Evolutionary conservation across 2,797 vertebrate genomes (phyloP).

Genomic region (Hemitrygon akajei): DNA sequence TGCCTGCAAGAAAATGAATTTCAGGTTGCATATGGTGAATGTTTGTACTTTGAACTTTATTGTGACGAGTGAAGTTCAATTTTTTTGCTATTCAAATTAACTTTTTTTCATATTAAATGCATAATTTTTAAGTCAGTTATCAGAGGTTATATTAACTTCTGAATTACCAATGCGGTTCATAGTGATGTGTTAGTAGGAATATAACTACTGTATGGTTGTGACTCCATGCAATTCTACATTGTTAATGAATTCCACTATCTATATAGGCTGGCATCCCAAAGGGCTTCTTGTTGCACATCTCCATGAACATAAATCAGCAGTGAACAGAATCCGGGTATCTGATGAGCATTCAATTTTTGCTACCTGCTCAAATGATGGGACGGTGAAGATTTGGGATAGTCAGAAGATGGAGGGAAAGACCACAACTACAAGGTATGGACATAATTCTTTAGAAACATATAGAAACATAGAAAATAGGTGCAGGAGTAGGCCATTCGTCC

Average conservation of each 20-base stretch:
- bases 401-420: slow-evolving; percentile 99
- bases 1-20: too few relatives aligned
- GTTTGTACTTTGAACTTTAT: background rate
- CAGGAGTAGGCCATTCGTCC: too few relatives aligned
- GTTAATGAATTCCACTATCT: slow-evolving; percentile 1
- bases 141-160: background rate
- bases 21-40: too few relatives aligned
- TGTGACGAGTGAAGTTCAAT: too few relatives aligned
- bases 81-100: background rate
- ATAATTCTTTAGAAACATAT: too few relatives aligned
- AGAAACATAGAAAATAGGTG: too few relatives aligned
- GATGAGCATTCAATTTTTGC: slow-evolving; percentile 95
- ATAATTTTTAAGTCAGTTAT: background rate
- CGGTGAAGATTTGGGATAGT: slow-evolving; percentile 96
- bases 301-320: slow-evolving; percentile 89
- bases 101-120: background rate
- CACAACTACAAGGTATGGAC: slow-evolving; percentile 83
- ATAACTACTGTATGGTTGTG: background rate
- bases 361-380: slow-evolving; percentile 91
- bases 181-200: background rate
- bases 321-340: slow-evolving; percentile 86
- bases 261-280: slow-evolving; percentile 88
- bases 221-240: background rate
- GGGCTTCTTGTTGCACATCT: slow-evolving; percentile 90
- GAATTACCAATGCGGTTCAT: background rate